A percentile compares a stretch with the other conserved stretches of the same genome.
These are phyloP conservation scores for Drosophila histrio DNA, from an alignment of 2,888 invertebrate genomes.

Conservation along the genomic window DNA sequence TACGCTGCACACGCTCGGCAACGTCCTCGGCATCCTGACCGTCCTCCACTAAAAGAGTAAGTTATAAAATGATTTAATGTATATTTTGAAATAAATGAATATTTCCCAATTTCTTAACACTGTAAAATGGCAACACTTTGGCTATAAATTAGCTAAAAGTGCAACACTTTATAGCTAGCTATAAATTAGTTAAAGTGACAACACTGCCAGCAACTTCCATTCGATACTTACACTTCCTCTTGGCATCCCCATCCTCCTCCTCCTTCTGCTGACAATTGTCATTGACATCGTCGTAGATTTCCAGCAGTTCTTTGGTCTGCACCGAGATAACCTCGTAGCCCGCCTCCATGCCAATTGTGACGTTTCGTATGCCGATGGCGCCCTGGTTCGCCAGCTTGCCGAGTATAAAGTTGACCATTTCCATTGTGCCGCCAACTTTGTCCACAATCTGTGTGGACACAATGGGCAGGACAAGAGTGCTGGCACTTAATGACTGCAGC, in stretches of 20 bases:
- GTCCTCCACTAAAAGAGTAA: constrained; percentile 57
- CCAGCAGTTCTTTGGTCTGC: constrained; percentile 77
- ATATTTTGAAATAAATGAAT: too few species aligned
- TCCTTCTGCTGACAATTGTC: constrained; percentile 84
- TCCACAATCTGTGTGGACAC: constrained; percentile 88
- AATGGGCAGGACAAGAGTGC: constrained; percentile 88
- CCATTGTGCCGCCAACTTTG: constrained; percentile 86
- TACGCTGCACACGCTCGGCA: constrained; percentile 66
- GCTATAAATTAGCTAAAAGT: too few species aligned
- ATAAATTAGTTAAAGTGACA: too few species aligned
- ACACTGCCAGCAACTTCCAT: too few species aligned
- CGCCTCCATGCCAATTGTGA: constrained; percentile 82
- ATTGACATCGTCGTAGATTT: constrained; percentile 81
- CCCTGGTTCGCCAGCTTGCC: constrained; percentile 91
- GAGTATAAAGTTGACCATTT: constrained; percentile 89
- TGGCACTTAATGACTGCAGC: constrained; percentile 89
- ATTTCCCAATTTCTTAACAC: too few species aligned
- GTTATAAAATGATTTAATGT: too few species aligned
- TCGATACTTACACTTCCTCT: constrained; percentile 83
- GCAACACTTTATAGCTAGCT: too few species aligned
- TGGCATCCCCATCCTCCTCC: constrained; percentile 80
- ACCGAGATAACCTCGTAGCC: constrained; percentile 84
- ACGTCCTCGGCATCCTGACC: constrained; percentile 56
- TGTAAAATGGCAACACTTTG: too few species aligned
- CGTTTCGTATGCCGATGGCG: constrained; percentile 81